Evolutionary conservation across 1,140 invertebrate species (phyloP).

Genomic region (Drosophila kanapiae): DNA sequence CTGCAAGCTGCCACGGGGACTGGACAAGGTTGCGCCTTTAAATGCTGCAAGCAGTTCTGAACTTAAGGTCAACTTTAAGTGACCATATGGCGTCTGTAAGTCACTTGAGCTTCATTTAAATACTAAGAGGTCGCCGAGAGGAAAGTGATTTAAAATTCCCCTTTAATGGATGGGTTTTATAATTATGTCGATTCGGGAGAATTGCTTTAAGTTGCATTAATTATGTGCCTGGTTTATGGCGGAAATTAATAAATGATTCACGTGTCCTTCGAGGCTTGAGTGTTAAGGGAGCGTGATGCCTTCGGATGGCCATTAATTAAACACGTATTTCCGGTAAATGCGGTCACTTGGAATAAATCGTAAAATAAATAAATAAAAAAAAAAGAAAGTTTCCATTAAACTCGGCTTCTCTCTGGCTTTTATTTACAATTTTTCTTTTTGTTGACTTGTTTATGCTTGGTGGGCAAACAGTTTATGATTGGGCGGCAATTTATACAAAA

Average conservation of each 20-base stretch:
- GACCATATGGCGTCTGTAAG: slow-evolving; percentile 8
- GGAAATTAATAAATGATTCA: slow-evolving; percentile 12
- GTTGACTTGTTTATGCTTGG: slow-evolving; percentile 18
- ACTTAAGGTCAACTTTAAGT: slow-evolving; percentile 25
- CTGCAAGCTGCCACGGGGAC: slow-evolving; percentile 20
- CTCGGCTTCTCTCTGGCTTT: background rate
- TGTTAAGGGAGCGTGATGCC: slow-evolving; percentile 6
- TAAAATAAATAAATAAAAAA: slow-evolving; percentile 24
- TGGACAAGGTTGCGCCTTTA: slow-evolving; percentile 32
- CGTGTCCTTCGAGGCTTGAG: background rate
- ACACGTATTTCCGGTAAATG: slow-evolving; percentile 20
- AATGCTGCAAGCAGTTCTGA: slow-evolving; percentile 10
- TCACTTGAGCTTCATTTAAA: slow-evolving; percentile 2
- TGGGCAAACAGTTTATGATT: slow-evolving; percentile 53
- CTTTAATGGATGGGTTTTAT: background rate
- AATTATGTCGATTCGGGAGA: background rate
- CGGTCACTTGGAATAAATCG: slow-evolving; percentile 29
- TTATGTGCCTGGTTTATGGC: slow-evolving; percentile 3
- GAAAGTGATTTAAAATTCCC: background rate
- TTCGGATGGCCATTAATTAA: slow-evolving; percentile 26
- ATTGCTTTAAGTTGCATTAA: slow-evolving; percentile 9
- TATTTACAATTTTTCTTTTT: slow-evolving; percentile 4
- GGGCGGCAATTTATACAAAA: slow-evolving; percentile 44
- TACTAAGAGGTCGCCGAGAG: background rate
- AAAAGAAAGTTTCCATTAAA: background rate